Conservation (phyloP, 1,140 invertebrate species). For the Leguminivora glycinivorella region DNA sequence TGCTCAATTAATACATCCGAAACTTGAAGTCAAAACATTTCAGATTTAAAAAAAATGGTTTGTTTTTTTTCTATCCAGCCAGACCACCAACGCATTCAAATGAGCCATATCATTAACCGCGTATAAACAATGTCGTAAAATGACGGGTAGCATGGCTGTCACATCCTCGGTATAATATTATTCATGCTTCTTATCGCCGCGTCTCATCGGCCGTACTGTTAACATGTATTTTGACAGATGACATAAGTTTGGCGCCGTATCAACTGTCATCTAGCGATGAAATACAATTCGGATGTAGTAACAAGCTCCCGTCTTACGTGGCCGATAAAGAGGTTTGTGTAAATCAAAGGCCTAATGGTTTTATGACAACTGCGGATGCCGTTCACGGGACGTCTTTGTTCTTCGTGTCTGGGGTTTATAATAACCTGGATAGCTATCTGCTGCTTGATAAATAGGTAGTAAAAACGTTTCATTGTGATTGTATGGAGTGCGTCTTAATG, state of each 20-base stretch:
- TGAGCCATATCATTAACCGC: conserved; percentile 67
- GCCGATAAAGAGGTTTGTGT: conserved; percentile 50
- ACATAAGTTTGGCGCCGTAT: conserved; percentile 74
- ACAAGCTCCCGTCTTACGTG: conserved; percentile 76
- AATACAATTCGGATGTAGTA: conserved; percentile 73
- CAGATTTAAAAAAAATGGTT: conserved; percentile 39
- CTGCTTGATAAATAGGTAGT: no score
- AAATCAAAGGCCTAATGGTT: conserved; percentile 62
- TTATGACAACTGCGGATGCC: conserved; percentile 32
- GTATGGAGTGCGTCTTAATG: no score
- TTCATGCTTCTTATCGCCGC: conserved; percentile 53
- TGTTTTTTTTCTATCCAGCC: conserved; percentile 45
- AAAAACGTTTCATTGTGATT: no score
- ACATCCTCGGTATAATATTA: conserved; percentile 62
- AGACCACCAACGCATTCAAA: conserved; percentile 74
- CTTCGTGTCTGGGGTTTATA: neutral
- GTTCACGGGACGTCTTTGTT: conserved; percentile 3
- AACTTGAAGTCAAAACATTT: conserved; percentile 22
- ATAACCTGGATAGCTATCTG: neutral
- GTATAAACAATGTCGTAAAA: conserved; percentile 72
- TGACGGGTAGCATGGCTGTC: conserved; percentile 67
- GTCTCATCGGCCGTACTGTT: conserved; percentile 59
- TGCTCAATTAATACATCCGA: conserved; percentile 22
- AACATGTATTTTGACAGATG: conserved; percentile 79
- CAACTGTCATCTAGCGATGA: conserved; percentile 63